phyloP scores from a whole-genome alignment of 92 coral and sea anemone species.

The Heteractis magnifica region DNA sequence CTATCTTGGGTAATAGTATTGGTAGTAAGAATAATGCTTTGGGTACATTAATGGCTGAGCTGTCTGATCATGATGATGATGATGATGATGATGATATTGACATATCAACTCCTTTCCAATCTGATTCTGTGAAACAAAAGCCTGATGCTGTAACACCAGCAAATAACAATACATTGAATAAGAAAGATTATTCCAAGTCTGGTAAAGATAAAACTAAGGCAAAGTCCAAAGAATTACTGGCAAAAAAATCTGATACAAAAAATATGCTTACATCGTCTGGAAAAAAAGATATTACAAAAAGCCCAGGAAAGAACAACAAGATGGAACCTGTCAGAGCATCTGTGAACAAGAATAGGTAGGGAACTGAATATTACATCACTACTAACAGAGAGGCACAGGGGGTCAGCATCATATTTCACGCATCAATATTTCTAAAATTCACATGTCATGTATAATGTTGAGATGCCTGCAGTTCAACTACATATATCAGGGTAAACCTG shows the following conservation, averaged over 20 bases:
- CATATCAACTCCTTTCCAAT: constrained; percentile 73
- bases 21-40: constrained; percentile 72
- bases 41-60: constrained; percentile 77
- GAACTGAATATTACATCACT: neutral
- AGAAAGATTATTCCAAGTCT: constrained; percentile 35
- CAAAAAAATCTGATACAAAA: constrained; percentile 31
- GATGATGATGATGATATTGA: constrained; percentile 61
- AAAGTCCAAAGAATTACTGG: constrained; percentile 28
- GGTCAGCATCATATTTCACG: too few species aligned
- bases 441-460: too few species aligned
- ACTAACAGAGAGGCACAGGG: too few species aligned
- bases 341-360: constrained; percentile 1
- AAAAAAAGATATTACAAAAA: neutral
- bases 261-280: neutral
- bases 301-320: neutral
- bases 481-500: too few species aligned
- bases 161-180: constrained; percentile 29
- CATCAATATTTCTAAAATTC: too few species aligned
- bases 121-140: constrained; percentile 39
- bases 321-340: neutral
- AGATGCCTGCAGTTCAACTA: too few species aligned
- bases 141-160: constrained; percentile 8
- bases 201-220: neutral
- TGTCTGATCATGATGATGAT: constrained; percentile 60
- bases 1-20: constrained; percentile 36